Evolutionary conservation across 92 coral and sea anemone genomes (phyloP), one percentile per base, ranked within the genome.

Genomic region (Epizoanthus scotinus): DNA sequence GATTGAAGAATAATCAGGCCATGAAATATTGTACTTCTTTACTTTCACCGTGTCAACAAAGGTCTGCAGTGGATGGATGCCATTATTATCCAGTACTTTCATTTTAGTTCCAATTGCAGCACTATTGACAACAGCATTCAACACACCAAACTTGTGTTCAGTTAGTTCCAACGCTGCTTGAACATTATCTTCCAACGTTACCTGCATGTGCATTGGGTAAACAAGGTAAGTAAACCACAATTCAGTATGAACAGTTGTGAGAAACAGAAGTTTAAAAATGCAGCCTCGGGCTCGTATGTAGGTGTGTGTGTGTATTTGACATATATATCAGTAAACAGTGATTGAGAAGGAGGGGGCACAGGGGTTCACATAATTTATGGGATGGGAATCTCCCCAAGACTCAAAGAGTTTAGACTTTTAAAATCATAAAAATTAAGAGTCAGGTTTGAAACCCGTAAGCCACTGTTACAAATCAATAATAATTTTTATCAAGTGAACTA

Each of bases 31-130:
- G 17, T 29, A 62, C 14, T 2, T 29, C 66, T 2, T 25, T 78
- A 95, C 98, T 97, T 90, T 90, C 47, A 84, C 62, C 56, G 88
- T 83, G 81, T 87, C 87, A 70, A 90, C 95, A 85, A 92, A 95
- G 22, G 84, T 64, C n/a, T 93, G 87, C 40, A 95, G 84, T 34
- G 97, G 84, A 57, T 95, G 98, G 55, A 74, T 80, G 3, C 98
- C 95, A 78, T 70, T 57, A 8, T 93, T 57, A 8, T 93, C 91
- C 77, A 95, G 67, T 20, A 86, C 83, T 57, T 77, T 77, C 28
- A 81, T 74, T 36, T 77, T 79, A 50, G 56, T 67, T 5, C 86
- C 84, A 8, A 93, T 71, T 47, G 88, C 98, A 56, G 97, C 98
- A 70, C 93, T 86, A 42, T 90, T 92, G 19, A 95, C 95, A 3